phyloP scores from a whole-genome alignment of 2,797 vertebrate species.

The Mus caroli region DNA sequence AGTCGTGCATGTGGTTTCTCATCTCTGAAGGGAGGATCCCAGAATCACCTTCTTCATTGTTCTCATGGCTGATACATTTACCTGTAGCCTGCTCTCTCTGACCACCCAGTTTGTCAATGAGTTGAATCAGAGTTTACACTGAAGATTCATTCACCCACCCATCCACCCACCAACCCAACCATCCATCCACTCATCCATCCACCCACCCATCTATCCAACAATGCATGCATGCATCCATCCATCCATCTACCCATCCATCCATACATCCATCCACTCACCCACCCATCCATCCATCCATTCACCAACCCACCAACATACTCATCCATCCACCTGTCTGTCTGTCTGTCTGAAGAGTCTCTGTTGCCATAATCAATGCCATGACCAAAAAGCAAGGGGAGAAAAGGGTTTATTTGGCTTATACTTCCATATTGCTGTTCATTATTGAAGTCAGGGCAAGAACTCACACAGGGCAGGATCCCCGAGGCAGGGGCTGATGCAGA shows the following conservation, averaged over 20 bases:
- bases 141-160: neutral
- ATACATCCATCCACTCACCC: neutral
- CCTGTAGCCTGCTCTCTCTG: neutral
- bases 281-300: neutral
- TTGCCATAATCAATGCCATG: neutral
- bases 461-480: neutral
- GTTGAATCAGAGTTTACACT: neutral
- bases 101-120: neutral
- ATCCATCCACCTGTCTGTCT: neutral
- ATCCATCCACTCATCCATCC: neutral
- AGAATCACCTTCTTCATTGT: neutral
- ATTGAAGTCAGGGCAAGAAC: neutral
- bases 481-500: too few species aligned
- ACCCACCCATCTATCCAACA: rapidly evolving
- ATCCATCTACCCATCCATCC: rapidly evolving
- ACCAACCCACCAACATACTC: too few species aligned
- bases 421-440: neutral
- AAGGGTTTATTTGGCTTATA: neutral
- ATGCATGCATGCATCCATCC: neutral
- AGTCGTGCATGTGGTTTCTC: neutral
- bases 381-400: neutral
- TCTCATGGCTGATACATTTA: neutral
- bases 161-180: neutral
- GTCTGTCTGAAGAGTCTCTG: neutral
- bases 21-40: neutral